Percentiles rank a stretch among this genome's conserved stretches.
phyloP scores from a whole-genome alignment of 2,113 vertebrate genomes.

The Octodon degus region DNA sequence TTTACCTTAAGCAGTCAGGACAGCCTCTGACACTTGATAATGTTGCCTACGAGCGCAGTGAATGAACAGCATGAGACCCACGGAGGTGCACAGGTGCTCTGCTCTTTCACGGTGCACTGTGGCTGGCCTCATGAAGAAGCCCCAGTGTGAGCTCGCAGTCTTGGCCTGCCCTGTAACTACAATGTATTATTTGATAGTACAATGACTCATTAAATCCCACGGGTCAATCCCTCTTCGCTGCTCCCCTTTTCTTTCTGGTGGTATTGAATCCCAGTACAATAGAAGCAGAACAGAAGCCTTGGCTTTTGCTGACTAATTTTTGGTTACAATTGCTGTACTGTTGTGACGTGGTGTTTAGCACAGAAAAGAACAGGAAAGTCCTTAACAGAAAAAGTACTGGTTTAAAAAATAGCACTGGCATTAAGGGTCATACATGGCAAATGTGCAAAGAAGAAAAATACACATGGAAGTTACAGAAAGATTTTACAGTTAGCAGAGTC shows the following conservation, averaged over 20 bases:
- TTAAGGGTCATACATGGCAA: constrained; percentile 57
- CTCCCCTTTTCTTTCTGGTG: not conserved
- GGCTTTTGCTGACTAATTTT: constrained; percentile 70
- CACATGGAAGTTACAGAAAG: not conserved
- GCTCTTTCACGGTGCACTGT: fast-evolving
- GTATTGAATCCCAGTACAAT: constrained; percentile 77
- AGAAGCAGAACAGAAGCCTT: constrained; percentile 79
- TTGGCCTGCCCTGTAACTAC: constrained; percentile 74
- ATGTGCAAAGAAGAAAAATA: constrained; percentile 35
- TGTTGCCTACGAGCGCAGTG: not conserved
- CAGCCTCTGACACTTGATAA: not conserved
- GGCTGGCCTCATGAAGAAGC: not conserved
- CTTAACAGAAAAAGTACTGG: constrained; percentile 65
- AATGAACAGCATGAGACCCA: fast-evolving
- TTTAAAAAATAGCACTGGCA: constrained; percentile 72
- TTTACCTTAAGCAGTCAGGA: too few species aligned
- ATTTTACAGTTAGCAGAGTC: not conserved
- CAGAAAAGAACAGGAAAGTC: constrained; percentile 33
- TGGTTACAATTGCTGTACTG: constrained; percentile 67
- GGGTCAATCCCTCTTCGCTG: not conserved
- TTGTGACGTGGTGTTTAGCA: constrained; percentile 64
- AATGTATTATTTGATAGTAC: constrained; percentile 79
- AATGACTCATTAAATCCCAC: constrained; percentile 77
- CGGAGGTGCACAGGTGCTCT: fast-evolving
- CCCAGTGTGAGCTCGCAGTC: constrained; percentile 74